A percentile compares a stretch with the other conserved stretches of the same genome.
Conservation (phyloP, 2,888 invertebrate species). For the Eilema griseolum region DNA sequence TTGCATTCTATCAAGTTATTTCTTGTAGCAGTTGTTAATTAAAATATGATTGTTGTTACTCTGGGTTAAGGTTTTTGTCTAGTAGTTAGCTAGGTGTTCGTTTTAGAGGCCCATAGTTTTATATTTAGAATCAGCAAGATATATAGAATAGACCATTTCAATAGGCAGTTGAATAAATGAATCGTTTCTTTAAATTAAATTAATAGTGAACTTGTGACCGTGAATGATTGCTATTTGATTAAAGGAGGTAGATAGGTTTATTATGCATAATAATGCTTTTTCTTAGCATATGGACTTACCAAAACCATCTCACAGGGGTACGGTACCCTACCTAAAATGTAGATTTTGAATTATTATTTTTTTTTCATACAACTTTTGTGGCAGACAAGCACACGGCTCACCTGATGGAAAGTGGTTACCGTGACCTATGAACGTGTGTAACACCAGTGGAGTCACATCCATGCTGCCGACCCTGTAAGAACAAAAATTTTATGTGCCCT, state of each 20-base stretch:
- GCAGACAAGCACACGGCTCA: too few relatives aligned
- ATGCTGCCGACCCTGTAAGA: too few relatives aligned
- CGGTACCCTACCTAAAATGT: too few relatives aligned
- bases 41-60: slow-evolving; percentile 12
- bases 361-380: too few relatives aligned
- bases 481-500: too few relatives aligned
- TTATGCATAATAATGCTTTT: not conserved
- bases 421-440: too few relatives aligned
- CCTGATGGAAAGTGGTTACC: too few relatives aligned
- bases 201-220: not conserved
- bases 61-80: slow-evolving; percentile 10
- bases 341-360: too few relatives aligned
- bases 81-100: not conserved
- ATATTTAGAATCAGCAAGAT: not conserved
- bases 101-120: slow-evolving; percentile 11
- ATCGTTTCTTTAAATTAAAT: not conserved
- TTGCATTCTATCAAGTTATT: slow-evolving; percentile 17
- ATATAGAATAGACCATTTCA: not conserved
- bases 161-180: not conserved
- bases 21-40: slow-evolving; percentile 7
- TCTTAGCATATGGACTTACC: too few relatives aligned
- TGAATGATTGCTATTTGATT: slow-evolving; percentile 4
- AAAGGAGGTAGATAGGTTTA: not conserved
- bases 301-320: too few relatives aligned
- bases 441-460: too few relatives aligned